Percentiles rank a stretch among this genome's conserved stretches.
These are phyloP conservation scores for Corticium candelabrum DNA, from an alignment of 37 sponge, comb jelly and placozoan genomes.

Conservation along the genomic window DNA sequence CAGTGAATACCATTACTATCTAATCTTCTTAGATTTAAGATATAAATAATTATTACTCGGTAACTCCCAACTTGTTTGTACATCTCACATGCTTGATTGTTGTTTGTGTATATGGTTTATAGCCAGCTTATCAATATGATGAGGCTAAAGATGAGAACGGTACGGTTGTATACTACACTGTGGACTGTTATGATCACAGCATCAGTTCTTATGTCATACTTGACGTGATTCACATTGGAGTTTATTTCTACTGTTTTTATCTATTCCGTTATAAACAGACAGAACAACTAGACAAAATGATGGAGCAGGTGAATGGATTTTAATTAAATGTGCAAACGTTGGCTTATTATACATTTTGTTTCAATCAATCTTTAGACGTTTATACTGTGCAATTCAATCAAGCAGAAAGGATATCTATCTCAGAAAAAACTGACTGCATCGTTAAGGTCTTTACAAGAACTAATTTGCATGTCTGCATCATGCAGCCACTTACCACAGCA, in stretches of 20 bases:
- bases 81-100: too few relatives aligned
- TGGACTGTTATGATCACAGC: background rate
- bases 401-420: conserved; percentile 23
- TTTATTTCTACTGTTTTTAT: conserved; percentile 55
- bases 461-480: background rate
- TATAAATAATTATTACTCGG: too few relatives aligned
- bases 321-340: too few relatives aligned
- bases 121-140: background rate
- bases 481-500: background rate
- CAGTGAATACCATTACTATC: too few relatives aligned
- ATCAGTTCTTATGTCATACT: conserved; percentile 43
- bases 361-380: conserved; percentile 2
- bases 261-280: conserved; percentile 48
- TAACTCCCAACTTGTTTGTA: too few relatives aligned
- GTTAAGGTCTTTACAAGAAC: too few relatives aligned
- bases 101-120: background rate
- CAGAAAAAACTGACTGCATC: conserved; percentile 63
- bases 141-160: too few relatives aligned
- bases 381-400: background rate
- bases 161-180: background rate
- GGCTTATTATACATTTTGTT: too few relatives aligned
- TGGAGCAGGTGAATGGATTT: conserved; percentile 56
- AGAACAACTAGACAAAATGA: conserved; percentile 62
- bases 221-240: conserved; percentile 36
- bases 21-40: too few relatives aligned